Evolutionary conservation across 1,140 invertebrate genomes (phyloP).

Genomic region (Drosophila obscura): DNA sequence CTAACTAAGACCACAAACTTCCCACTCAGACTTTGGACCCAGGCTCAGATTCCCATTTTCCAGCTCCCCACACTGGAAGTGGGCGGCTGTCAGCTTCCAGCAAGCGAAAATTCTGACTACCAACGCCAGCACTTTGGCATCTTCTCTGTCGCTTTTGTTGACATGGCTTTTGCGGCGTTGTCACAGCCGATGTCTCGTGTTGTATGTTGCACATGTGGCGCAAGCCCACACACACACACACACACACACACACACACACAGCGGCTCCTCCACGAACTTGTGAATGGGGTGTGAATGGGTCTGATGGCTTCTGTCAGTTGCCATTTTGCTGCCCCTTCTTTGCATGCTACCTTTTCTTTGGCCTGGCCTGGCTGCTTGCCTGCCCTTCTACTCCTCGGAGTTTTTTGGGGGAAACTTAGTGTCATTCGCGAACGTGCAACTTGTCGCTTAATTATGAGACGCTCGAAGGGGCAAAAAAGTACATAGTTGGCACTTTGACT

Average conservation of each 20-base stretch:
- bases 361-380: slow-evolving; percentile 16
- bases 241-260: slow-evolving; percentile 9
- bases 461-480: slow-evolving; percentile 42
- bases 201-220: slow-evolving; percentile 52
- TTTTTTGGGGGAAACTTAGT: slow-evolving; percentile 45
- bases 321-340: slow-evolving; percentile 56
- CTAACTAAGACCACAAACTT: slow-evolving; percentile 27
- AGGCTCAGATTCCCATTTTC: slow-evolving; percentile 1
- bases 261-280: not conserved
- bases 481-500: slow-evolving; percentile 57
- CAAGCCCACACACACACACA: slow-evolving; percentile 23
- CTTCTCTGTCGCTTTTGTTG: slow-evolving; percentile 68
- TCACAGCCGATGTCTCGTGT: slow-evolving; percentile 76
- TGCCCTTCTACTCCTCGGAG: not conserved
- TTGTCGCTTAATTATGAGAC: slow-evolving; percentile 71
- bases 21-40: not conserved
- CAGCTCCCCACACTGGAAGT: not conserved
- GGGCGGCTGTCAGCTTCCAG: slow-evolving; percentile 36
- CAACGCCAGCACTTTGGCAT: slow-evolving; percentile 41
- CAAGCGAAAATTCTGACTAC: slow-evolving; percentile 43
- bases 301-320: slow-evolving; percentile 70
- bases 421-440: slow-evolving; percentile 53
- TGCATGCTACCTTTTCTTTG: slow-evolving; percentile 55
- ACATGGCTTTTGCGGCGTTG: slow-evolving; percentile 75
- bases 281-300: slow-evolving; percentile 51